These are phyloP conservation scores for Agapornis canus DNA, from an alignment of 2,797 vertebrate species.

Conservation along the genomic window DNA sequence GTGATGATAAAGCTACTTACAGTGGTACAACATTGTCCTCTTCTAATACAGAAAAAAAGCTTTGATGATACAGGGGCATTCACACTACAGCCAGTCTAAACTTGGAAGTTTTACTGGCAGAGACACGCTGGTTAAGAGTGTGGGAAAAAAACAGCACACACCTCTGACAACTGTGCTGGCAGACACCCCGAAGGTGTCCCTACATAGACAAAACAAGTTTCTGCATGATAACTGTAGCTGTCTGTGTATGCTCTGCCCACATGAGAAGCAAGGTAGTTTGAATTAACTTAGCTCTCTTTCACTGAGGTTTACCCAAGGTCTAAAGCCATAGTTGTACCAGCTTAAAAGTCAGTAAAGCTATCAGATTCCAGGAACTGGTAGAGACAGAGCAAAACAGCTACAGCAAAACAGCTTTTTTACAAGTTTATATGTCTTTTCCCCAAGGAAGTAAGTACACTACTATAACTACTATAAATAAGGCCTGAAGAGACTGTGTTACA, in stretches of 20 bases:
- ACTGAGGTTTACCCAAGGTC: not conserved
- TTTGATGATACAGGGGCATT: not conserved
- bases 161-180: not conserved
- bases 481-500: not conserved
- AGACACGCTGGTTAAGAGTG: not conserved
- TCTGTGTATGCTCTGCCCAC: not conserved
- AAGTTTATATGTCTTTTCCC: not conserved
- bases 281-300: not conserved
- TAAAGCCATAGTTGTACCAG: not conserved
- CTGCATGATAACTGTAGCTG: not conserved
- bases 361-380: slow-evolving; percentile 15
- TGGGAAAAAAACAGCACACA: not conserved
- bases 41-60: not conserved
- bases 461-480: not conserved
- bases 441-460: not conserved
- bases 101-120: slow-evolving; percentile 52
- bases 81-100: slow-evolving; percentile 6
- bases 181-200: not conserved
- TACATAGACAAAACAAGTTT: slow-evolving; percentile 30
- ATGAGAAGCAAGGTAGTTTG: not conserved
- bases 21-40: not conserved
- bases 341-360: not conserved
- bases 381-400: not conserved
- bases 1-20: slow-evolving; percentile 13
- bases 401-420: not conserved